These are phyloP conservation scores for Cenopis cana DNA, from an alignment of 2,888 invertebrate genomes.

Conservation along the genomic window DNA sequence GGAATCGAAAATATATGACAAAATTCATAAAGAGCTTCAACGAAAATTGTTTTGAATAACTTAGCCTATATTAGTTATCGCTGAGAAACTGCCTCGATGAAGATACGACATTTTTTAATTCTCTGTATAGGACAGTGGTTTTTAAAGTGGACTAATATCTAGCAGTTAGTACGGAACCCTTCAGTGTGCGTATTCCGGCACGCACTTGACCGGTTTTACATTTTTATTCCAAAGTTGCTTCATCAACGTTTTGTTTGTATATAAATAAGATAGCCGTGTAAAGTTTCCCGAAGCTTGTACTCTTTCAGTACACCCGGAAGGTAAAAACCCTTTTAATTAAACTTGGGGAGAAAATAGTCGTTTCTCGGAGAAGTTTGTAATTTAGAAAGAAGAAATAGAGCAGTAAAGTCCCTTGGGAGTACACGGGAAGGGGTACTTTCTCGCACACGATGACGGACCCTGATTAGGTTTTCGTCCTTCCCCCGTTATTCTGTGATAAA, in stretches of 20 bases:
- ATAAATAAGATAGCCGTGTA: conserved; percentile 25
- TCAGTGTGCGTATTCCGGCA: no score
- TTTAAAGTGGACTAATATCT: no score
- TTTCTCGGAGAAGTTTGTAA: conserved; percentile 53
- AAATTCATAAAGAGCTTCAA: no score
- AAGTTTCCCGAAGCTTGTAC: conserved; percentile 18
- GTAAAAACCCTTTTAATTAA: conserved; percentile 53
- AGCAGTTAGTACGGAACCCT: no score
- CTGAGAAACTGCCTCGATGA: no score
- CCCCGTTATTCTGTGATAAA: conserved; percentile 51
- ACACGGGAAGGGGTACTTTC: conserved; percentile 46
- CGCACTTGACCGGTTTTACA: not conserved
- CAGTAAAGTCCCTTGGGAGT: conserved; percentile 50
- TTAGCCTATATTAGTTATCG: no score
- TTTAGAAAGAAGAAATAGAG: conserved; percentile 54
- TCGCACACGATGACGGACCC: conserved; percentile 41
- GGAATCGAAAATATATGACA: no score
- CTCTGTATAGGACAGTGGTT: no score
- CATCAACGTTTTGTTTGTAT: conserved; percentile 10
- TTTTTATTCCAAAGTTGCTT: not conserved
- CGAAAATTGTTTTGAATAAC: no score
- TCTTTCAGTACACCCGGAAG: conserved; percentile 33
- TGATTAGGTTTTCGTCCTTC: conserved; percentile 53
- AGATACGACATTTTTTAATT: no score
- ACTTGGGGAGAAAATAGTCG: conserved; percentile 50